A percentile compares a stretch with the other conserved stretches of the same genome.
Conservation (phyloP, 2,797 vertebrate genomes). For the Telmatherina bonti region DNA sequence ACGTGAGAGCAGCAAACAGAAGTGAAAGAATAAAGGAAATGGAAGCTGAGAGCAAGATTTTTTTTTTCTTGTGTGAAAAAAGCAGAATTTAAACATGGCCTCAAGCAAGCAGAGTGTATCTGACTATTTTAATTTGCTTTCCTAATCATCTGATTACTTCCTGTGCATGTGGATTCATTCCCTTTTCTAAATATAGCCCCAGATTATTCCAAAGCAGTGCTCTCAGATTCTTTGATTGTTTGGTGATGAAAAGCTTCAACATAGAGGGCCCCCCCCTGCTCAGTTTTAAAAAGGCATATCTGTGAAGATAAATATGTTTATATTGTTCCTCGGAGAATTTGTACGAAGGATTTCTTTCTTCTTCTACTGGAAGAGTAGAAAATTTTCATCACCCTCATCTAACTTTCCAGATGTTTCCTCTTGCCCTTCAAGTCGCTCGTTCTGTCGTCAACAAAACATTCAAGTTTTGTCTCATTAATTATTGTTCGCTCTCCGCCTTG, state of each 20-base stretch:
- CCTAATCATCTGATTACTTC: constrained; percentile 83
- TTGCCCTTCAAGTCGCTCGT: constrained; percentile 52
- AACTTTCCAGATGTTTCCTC: constrained; percentile 73
- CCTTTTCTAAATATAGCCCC: constrained; percentile 72
- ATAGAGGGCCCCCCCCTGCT: constrained; percentile 31
- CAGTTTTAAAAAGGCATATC: constrained; percentile 46
- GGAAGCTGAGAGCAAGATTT: constrained; percentile 12
- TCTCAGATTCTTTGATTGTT: constrained; percentile 76
- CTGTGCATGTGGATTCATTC: constrained; percentile 66
- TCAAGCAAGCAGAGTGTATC: constrained; percentile 73
- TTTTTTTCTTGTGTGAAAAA: not conserved
- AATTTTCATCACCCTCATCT: constrained; percentile 59
- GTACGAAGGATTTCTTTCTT: constrained; percentile 50
- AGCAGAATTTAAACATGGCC: constrained; percentile 60
- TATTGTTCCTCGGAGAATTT: not conserved
- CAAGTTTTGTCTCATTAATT: constrained; percentile 75
- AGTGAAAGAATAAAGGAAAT: constrained; percentile 39
- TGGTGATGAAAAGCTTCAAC: constrained; percentile 59
- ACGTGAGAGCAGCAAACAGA: constrained; percentile 34
- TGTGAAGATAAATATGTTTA: not conserved
- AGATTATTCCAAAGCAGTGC: constrained; percentile 60
- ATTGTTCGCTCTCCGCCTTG: constrained; percentile 62
- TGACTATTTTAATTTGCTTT: constrained; percentile 82
- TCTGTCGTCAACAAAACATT: constrained; percentile 70
- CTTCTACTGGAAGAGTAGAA: constrained; percentile 63